These are phyloP conservation scores for Rhingia rostrata DNA, from an alignment of 2,888 invertebrate genomes.

Conservation along the genomic window DNA sequence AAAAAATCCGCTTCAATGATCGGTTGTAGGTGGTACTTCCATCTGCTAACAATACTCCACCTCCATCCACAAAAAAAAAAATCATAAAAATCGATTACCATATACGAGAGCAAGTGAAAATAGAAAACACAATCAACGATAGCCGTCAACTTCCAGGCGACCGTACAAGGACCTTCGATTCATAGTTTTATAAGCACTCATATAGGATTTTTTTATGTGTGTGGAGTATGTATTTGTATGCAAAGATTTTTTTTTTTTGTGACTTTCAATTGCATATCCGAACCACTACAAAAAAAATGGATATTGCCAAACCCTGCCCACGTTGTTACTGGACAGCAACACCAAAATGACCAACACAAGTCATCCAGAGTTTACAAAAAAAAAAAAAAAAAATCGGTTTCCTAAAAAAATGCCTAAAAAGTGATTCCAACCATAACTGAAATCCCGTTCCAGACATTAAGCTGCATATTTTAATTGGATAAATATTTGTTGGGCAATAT, in stretches of 20 bases:
- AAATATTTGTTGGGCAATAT: conserved; percentile 69
- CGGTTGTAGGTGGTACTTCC: conserved; percentile 56
- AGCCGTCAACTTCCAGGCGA: conserved; percentile 60
- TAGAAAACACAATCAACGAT: conserved; percentile 68
- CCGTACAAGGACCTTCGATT: conserved; percentile 39
- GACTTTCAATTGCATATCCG: conserved; percentile 58
- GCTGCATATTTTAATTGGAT: conserved; percentile 72
- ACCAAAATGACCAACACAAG: conserved; percentile 39
- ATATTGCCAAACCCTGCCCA: conserved; percentile 38
- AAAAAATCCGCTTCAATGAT: conserved; percentile 70
- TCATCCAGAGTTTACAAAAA: conserved; percentile 35
- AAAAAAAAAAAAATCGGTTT: conserved; percentile 40
- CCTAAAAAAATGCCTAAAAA: conserved; percentile 58
- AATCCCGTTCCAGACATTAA: conserved; percentile 70
- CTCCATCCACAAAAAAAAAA: not conserved
- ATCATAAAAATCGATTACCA: conserved; percentile 70
- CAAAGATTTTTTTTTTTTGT: conserved; percentile 22
- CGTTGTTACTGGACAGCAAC: not conserved
- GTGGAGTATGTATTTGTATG: conserved; percentile 39
- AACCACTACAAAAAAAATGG: conserved; percentile 28
- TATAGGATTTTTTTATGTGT: conserved; percentile 2
- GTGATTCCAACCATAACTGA: conserved; percentile 67
- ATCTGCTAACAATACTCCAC: conserved; percentile 7
- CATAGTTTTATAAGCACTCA: conserved; percentile 43
- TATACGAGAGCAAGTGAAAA: conserved; percentile 53